Evolutionary conservation across 1,140 invertebrate genomes (phyloP).

Genomic region (Epicauta chinensis): DNA sequence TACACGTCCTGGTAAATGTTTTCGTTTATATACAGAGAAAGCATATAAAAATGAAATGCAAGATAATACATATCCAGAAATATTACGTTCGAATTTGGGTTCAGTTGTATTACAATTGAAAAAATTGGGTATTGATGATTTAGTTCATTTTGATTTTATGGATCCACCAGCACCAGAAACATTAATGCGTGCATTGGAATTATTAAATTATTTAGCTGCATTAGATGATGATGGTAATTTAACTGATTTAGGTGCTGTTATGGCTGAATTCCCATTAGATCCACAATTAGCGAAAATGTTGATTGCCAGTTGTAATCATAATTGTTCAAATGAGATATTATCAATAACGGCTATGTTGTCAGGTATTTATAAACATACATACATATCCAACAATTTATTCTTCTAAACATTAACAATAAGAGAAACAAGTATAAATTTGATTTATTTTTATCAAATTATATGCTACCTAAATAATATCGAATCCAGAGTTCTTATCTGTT

Average conservation of each 20-base stretch:
- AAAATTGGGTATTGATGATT: conserved; percentile 97
- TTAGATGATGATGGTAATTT: conserved; percentile 96
- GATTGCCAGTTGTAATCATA: conserved; percentile 93
- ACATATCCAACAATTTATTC: too few relatives aligned
- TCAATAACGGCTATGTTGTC: conserved; percentile 99
- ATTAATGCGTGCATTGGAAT: conserved; percentile 96
- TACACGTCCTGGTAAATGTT: conserved; percentile 96
- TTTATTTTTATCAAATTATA: too few relatives aligned
- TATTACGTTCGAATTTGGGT: conserved; percentile 92
- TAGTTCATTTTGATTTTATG: conserved; percentile 99
- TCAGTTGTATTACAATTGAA: conserved; percentile 96
- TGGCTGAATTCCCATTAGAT: conserved; percentile 99
- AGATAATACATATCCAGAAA: conserved; percentile 99
- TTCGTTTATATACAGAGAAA: conserved; percentile 97
- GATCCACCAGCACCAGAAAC: conserved; percentile 99
- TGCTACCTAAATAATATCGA: too few relatives aligned
- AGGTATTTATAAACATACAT: conserved; percentile 57
- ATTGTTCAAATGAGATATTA: conserved; percentile 98
- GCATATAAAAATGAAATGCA: conserved; percentile 99
- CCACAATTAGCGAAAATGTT: conserved; percentile 99
- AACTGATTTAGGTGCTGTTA: conserved; percentile 94
- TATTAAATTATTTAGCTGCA: conserved; percentile 95
- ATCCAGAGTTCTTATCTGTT: too few relatives aligned
- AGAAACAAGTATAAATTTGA: too few relatives aligned
- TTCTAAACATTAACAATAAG: too few relatives aligned